These are phyloP conservation scores for Eupristina koningsbergeri DNA, from an alignment of 1,140 invertebrate species.

Conservation along the genomic window DNA sequence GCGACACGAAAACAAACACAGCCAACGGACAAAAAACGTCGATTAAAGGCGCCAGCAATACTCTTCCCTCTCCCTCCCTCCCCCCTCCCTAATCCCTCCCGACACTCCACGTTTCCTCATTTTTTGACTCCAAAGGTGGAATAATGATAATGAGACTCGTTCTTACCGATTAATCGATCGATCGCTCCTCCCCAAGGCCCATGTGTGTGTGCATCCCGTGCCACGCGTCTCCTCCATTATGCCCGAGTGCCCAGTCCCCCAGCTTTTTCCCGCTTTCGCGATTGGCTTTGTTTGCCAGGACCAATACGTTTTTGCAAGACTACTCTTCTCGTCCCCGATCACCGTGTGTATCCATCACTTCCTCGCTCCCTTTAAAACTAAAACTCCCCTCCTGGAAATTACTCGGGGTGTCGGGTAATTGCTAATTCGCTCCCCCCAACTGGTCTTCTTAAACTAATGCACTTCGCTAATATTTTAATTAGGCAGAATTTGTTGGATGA, in stretches of 20 bases:
- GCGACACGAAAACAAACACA: constrained; percentile 28
- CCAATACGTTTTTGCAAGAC: constrained; percentile 45
- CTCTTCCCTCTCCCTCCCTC: too few species aligned
- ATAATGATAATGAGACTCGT: constrained; percentile 32
- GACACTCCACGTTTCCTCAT: too few species aligned
- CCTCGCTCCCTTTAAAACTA: not conserved
- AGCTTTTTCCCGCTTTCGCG: constrained; percentile 33
- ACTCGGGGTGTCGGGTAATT: too few species aligned
- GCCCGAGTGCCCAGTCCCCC: not conserved
- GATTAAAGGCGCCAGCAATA: not conserved
- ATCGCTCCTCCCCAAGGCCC: not conserved
- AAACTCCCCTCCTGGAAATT: too few species aligned
- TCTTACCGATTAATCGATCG: constrained; percentile 44
- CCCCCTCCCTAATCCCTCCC: too few species aligned
- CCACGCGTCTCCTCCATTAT: constrained; percentile 20
- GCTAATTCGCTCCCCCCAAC: not conserved
- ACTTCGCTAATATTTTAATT: not conserved
- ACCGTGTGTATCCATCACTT: not conserved
- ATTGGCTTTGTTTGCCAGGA: constrained; percentile 39
- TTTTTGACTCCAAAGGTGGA: not conserved
- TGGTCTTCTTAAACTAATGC: too few species aligned
- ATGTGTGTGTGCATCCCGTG: not conserved
- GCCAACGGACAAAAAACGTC: not conserved
- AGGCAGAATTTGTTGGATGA: too few species aligned
- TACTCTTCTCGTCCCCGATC: constrained; percentile 8